Percentiles rank a stretch among this genome's conserved stretches.
phyloP scores from a whole-genome alignment of 2,113 vertebrate genomes.

The Rhodinocichla rosea region DNA sequence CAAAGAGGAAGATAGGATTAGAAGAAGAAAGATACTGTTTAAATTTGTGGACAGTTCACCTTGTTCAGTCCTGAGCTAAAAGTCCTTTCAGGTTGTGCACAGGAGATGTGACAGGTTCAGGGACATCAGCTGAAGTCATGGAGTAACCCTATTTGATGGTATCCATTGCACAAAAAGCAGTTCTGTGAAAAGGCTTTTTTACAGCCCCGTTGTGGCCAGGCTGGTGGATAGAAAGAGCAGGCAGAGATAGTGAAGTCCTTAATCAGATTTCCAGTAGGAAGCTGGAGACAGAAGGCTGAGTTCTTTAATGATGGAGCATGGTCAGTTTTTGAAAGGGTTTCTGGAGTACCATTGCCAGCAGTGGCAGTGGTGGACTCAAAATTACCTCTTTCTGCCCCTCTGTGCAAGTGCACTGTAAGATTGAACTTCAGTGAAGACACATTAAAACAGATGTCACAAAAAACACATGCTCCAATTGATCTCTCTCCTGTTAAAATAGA shows the following conservation, averaged over 20 bases:
- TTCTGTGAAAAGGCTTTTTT: not conserved
- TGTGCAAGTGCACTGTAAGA: not conserved
- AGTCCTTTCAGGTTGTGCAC: not conserved
- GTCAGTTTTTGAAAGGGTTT: not conserved
- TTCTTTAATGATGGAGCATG: not conserved
- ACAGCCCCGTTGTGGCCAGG: not conserved
- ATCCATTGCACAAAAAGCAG: not conserved
- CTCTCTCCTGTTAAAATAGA: not conserved
- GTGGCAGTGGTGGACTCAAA: not conserved
- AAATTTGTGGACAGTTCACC: not conserved
- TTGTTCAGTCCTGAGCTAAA: not conserved
- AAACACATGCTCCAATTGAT: not conserved
- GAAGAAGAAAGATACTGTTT: not conserved
- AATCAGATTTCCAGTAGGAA: not conserved
- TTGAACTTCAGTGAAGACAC: not conserved
- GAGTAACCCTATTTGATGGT: not conserved
- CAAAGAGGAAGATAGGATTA: not conserved
- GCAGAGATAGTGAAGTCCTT: not conserved
- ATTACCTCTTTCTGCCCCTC: not conserved
- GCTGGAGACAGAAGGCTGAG: not conserved
- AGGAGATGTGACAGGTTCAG: not conserved
- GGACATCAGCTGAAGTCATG: not conserved
- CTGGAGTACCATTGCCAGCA: not conserved
- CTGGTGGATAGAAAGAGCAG: not conserved
- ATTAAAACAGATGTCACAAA: not conserved